Conservation (phyloP, 2,888 invertebrate species). For the Amaurobius ferox region DNA sequence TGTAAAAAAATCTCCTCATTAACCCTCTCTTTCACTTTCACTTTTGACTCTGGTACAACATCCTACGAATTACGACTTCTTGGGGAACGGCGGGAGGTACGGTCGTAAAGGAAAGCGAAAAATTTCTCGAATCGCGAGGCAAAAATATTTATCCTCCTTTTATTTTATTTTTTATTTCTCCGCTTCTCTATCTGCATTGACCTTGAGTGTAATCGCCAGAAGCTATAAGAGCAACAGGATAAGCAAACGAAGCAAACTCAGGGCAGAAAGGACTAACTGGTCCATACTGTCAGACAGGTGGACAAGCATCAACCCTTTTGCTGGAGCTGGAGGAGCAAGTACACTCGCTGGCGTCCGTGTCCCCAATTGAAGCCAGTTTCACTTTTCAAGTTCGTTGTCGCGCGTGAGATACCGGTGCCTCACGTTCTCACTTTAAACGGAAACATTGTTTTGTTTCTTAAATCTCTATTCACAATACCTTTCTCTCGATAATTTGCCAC, state of each 20-base stretch:
- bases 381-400: slow-evolving; percentile 25
- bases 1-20: too few species aligned
- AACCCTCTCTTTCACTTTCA: slow-evolving; percentile 18
- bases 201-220: slow-evolving; percentile 29
- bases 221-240: slow-evolving; percentile 30
- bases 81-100: neutral
- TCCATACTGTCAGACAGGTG: neutral
- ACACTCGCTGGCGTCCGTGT: neutral
- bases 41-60: neutral
- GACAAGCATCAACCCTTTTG: slow-evolving; percentile 27
- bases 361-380: slow-evolving; percentile 13
- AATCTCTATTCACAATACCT: too few species aligned
- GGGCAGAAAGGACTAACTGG: slow-evolving; percentile 10
- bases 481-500: too few species aligned
- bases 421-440: neutral
- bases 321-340: neutral
- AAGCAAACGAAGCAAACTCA: neutral
- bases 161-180: neutral
- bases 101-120: neutral
- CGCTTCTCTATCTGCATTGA: neutral
- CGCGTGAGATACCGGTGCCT: neutral
- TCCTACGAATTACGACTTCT: neutral
- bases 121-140: slow-evolving; percentile 15
- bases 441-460: too few species aligned
- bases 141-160: slow-evolving; percentile 25